phyloP scores from a whole-genome alignment of 1,140 invertebrate genomes.

The Trachymyrmex septentrionalis region DNA sequence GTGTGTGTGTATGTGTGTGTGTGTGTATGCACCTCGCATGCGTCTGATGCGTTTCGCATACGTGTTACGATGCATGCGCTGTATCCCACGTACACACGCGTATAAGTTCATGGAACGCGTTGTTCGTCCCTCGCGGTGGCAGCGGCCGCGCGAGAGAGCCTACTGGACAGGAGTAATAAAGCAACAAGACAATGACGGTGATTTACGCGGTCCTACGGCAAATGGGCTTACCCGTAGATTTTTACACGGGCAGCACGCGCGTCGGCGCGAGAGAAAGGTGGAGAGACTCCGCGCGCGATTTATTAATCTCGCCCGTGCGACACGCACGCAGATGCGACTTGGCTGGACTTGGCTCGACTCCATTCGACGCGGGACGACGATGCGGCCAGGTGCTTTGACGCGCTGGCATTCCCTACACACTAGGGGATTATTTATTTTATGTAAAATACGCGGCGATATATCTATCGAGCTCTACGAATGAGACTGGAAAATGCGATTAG shows the following conservation, averaged over 20 bases:
- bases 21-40: not conserved
- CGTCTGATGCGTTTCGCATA: not conserved
- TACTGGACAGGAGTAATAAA: conserved; percentile 72
- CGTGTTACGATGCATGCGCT: not conserved
- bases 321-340: conserved; percentile 73
- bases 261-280: conserved; percentile 62
- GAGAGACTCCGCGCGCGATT: conserved; percentile 67
- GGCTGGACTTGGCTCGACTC: conserved; percentile 6
- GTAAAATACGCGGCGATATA: conserved; percentile 60
- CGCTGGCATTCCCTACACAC: no score
- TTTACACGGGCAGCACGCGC: conserved; percentile 72
- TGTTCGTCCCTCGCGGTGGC: conserved; percentile 50
- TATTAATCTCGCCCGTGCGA: conserved; percentile 75
- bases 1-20: not conserved
- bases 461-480: conserved; percentile 61
- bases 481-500: conserved; percentile 39
- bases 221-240: conserved; percentile 77
- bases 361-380: conserved; percentile 68
- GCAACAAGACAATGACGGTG: conserved; percentile 79
- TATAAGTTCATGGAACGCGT: conserved; percentile 25
- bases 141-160: conserved; percentile 32
- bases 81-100: not conserved
- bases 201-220: conserved; percentile 79
- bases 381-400: conserved; percentile 71
- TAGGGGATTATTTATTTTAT: conserved; percentile 77